These are phyloP conservation scores for Buteo buteo DNA, from an alignment of 2,113 vertebrate genomes.

Conservation along the genomic window DNA sequence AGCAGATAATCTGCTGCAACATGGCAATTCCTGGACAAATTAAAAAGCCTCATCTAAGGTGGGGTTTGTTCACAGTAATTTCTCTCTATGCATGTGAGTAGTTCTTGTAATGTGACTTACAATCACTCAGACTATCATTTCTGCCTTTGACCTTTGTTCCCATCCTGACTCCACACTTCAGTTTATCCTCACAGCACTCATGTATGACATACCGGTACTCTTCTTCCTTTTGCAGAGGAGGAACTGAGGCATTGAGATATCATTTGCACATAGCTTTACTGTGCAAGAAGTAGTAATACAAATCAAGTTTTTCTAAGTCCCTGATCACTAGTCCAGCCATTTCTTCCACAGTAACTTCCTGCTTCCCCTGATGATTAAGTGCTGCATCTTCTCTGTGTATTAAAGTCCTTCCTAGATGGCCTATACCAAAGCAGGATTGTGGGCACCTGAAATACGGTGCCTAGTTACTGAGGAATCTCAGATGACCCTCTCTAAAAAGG, in stretches of 20 bases:
- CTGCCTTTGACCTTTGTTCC: neutral
- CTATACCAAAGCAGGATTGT: neutral
- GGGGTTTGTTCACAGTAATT: neutral
- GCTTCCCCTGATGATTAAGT: neutral
- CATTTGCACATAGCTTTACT: neutral
- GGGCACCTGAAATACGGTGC: fast-evolving
- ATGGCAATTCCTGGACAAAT: neutral
- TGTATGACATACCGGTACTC: neutral
- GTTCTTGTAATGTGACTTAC: neutral
- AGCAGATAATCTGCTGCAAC: neutral
- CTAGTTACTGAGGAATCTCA: neutral
- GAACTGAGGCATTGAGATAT: neutral
- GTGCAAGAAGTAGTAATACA: neutral
- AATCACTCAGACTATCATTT: neutral
- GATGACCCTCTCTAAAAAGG: neutral
- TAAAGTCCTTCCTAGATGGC: neutral
- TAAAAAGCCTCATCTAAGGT: neutral
- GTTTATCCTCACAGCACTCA: neutral
- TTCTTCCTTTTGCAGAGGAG: neutral
- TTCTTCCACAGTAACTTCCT: neutral
- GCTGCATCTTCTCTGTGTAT: neutral
- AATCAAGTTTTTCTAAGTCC: neutral
- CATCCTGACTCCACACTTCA: neutral
- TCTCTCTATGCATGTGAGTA: neutral
- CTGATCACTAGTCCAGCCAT: neutral